A percentile compares a stretch with the other conserved stretches of the same genome.
Evolutionary conservation across 1,140 invertebrate genomes (phyloP).

Genomic region (Latrodectus geometricus): DNA sequence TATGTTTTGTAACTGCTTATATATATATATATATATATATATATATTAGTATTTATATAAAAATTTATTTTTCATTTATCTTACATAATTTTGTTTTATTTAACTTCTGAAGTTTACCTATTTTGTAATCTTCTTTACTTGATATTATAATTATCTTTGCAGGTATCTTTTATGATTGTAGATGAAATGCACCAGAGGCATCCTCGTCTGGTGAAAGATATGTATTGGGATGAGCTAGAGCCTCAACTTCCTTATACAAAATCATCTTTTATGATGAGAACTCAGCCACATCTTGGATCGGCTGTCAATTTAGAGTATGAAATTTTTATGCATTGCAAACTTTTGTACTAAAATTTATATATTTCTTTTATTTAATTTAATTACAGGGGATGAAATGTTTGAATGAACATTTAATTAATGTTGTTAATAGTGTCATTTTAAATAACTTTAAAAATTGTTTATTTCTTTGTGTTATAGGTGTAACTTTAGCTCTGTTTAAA

Average conservation of each 20-base stretch:
- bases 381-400: background rate
- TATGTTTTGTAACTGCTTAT: too few species aligned
- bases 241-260: constrained; percentile 69
- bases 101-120: too few species aligned
- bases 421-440: too few species aligned
- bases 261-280: constrained; percentile 63
- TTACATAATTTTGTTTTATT: too few species aligned
- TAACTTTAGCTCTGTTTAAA: too few species aligned
- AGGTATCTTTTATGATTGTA: constrained; percentile 63
- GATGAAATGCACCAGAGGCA: constrained; percentile 64
- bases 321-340: background rate
- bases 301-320: constrained; percentile 65
- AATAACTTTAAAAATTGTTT: too few species aligned
- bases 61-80: too few species aligned
- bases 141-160: background rate
- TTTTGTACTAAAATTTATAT: background rate
- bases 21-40: too few species aligned
- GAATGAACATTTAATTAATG: background rate
- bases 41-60: too few species aligned
- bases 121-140: too few species aligned
- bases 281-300: constrained; percentile 65
- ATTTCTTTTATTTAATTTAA: background rate
- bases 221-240: constrained; percentile 70
- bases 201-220: constrained; percentile 66
- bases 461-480: too few species aligned